Base-by-base conservation (phyloP, 2,888 invertebrate genomes). In the Pollenia griseotomentosa region DNA sequence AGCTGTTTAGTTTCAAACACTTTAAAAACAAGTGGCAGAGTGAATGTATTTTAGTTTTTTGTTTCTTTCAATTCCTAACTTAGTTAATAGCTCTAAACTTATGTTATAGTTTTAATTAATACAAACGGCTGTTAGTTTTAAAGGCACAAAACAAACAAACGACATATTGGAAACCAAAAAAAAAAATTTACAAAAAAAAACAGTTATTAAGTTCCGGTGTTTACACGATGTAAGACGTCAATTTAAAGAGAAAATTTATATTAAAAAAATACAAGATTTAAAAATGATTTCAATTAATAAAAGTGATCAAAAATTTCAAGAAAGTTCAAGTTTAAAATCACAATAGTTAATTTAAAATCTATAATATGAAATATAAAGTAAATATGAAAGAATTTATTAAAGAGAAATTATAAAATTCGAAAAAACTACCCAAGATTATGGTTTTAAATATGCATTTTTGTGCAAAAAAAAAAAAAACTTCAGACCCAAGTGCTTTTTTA, bases 131-230 rank as follows among this genome's bases (percentile, higher is more conserved):
- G 73, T 57, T 57, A 44, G 42, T 19, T 71, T 55, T 55, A 70
- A 70, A 40, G 33, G 40, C 51, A 70, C 48, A 57, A 16, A 71
- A 66, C 19, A 79, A 44, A 70, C 57, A 79, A 68, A 9, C 0
- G 12, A 46, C 48, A 46, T 46, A 77, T 42, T 53, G 65, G 19
- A 57, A 81, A 83, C 61, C 53, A 68, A 57, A 83, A 65, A 48
- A 77, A 48, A 77, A 86, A 77, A 44, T 63, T 6, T 0, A 4
- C 59, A 73, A 70, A 83, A 70, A 82, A 74, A 84, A 83, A 82
- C 78, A 75, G 83, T 88, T 88, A 88, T 82, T 87, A 82, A 79
- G 87, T 85, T 88, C 87, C 87, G 88, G 85, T 86, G 85, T 84
- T 84, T 53, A 78, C 81, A 74, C 87, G 87, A 81, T 66, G 55